Evolutionary conservation across 2,888 invertebrate genomes (phyloP).

Genomic region (Steinernema carpocapsae): DNA sequence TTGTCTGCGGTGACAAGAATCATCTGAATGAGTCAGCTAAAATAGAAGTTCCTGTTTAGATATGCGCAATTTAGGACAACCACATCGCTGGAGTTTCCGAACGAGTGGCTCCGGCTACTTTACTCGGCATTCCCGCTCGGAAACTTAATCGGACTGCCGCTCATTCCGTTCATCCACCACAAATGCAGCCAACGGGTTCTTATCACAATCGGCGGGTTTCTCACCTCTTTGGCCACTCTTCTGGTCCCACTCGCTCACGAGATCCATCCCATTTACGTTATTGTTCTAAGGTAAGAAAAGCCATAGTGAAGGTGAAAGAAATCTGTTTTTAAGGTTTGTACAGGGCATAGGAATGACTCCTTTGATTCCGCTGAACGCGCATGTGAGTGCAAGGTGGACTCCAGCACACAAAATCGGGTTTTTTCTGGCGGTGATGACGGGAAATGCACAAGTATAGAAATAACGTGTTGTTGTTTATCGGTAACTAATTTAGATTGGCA

Average conservation of each 20-base stretch:
- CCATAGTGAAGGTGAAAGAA: background rate
- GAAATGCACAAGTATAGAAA: conserved; percentile 43
- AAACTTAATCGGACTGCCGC: conserved; percentile 32
- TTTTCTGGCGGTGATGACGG: conserved; percentile 43
- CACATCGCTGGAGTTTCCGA: conserved; percentile 36
- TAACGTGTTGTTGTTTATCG: background rate
- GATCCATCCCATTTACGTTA: conserved; percentile 34
- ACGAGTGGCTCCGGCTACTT: conserved; percentile 14
- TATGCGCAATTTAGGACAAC: conserved; percentile 8
- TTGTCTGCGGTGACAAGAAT: conserved; percentile 37
- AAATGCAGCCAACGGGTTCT: background rate
- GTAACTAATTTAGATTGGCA: conserved; percentile 41
- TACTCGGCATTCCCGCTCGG: conserved; percentile 37
- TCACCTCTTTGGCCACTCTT: conserved; percentile 36
- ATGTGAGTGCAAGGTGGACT: conserved; percentile 44
- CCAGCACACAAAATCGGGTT: conserved; percentile 44
- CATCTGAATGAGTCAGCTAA: conserved; percentile 30
- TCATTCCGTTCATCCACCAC: conserved; percentile 6
- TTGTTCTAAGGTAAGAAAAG: conserved; percentile 35
- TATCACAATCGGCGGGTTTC: conserved; percentile 33
- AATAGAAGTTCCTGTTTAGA: background rate
- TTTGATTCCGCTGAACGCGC: conserved; percentile 44
- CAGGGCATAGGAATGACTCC: conserved; percentile 45
- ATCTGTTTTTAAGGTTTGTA: conserved; percentile 38
- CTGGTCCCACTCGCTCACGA: conserved; percentile 36